Conservation (phyloP, 2,888 invertebrate species). For the Vandiemenella viatica region DNA sequence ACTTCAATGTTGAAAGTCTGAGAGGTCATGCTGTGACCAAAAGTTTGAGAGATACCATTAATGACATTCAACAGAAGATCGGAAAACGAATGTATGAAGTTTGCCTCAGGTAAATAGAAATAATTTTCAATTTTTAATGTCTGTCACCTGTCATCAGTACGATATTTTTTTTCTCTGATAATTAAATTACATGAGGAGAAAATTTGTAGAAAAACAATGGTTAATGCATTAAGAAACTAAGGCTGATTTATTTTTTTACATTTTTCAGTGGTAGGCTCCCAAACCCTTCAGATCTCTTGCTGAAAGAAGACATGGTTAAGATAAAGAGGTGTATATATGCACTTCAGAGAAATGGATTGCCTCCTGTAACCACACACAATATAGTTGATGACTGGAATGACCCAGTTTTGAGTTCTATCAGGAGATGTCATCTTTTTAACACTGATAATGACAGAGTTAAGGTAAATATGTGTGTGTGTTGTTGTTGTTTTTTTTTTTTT, state of each 20-base stretch:
- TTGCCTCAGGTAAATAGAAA: slow-evolving; percentile 53
- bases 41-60: slow-evolving; percentile 82
- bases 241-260: background rate
- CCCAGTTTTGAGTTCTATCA: slow-evolving; percentile 71
- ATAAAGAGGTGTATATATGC: slow-evolving; percentile 93
- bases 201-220: no score
- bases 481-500: no score
- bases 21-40: slow-evolving; percentile 97
- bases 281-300: slow-evolving; percentile 62
- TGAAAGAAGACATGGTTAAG: slow-evolving; percentile 84
- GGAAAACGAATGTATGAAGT: slow-evolving; percentile 91
- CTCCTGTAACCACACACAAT: slow-evolving; percentile 97
- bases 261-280: slow-evolving; percentile 89
- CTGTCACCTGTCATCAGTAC: no score
- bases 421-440: slow-evolving; percentile 89
- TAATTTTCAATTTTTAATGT: slow-evolving; percentile 1
- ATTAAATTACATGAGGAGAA: no score
- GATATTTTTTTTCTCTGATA: no score
- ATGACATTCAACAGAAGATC: slow-evolving; percentile 79
- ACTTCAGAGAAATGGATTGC: slow-evolving; percentile 71
- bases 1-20: slow-evolving; percentile 96
- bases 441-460: slow-evolving; percentile 88
- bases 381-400: slow-evolving; percentile 78
- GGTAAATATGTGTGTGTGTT: no score
- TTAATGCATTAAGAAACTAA: background rate